Percentiles rank a stretch among this genome's conserved stretches.
Conservation (phyloP, 2,888 invertebrate species). For the Tolmerus cingulatus region DNA sequence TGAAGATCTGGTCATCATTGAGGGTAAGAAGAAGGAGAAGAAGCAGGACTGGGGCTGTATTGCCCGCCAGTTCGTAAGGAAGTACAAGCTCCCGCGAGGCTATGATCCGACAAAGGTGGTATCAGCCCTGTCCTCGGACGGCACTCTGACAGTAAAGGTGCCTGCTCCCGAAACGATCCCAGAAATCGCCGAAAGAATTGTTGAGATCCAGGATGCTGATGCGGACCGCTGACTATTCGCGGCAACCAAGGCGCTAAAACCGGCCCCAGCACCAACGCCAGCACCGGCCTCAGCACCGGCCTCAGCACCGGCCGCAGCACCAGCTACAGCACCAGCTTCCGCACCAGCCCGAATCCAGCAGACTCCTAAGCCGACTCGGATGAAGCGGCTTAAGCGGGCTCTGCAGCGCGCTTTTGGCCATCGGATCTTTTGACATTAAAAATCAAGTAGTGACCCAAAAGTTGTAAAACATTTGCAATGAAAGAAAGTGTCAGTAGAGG, state of each 20-base stretch:
- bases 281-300: neutral
- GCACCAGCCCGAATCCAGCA: neutral
- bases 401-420: neutral
- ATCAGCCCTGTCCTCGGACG: conserved; percentile 82
- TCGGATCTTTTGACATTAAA: neutral
- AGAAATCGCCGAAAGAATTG: conserved; percentile 65
- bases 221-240: conserved; percentile 62
- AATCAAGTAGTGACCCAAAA: neutral
- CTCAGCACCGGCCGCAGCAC: neutral
- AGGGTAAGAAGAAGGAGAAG: conserved; percentile 77
- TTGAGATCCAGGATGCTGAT: conserved; percentile 72
- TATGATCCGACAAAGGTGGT: conserved; percentile 76
- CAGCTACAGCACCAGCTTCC: neutral
- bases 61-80: conserved; percentile 80
- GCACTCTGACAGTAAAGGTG: conserved; percentile 77
- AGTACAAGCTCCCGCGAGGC: conserved; percentile 73
- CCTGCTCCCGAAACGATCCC: conserved; percentile 61
- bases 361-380: neutral
- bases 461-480: neutral
- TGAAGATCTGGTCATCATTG: conserved; percentile 70
- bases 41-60: conserved; percentile 78
- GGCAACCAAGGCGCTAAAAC: neutral
- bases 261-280: neutral
- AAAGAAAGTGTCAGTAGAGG: neutral
- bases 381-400: neutral